Evolutionary conservation across 1,140 invertebrate species (phyloP), one percentile per base, ranked within the genome.

Genomic region (Papilio dardanus): DNA sequence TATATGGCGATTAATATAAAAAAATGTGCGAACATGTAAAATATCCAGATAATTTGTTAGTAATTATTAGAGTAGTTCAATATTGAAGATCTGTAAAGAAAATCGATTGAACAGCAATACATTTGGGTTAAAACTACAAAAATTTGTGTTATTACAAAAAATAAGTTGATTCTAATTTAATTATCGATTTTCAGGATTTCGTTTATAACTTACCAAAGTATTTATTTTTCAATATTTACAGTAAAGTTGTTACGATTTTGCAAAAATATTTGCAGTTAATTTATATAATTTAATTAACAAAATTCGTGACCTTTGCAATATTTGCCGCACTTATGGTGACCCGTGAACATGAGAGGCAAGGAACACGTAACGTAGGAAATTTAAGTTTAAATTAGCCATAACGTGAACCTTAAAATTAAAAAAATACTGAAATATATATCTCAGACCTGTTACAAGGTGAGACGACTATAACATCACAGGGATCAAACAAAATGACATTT

Each of bases 231-330:
- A n/a, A n/a, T n/a, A n/a, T n/a, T n/a, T n/a, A n/a, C n/a, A n/a
- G n/a, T n/a, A 14, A 28, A 14, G 42, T 2, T n/a, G 42, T 46
- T 24, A 19, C 3, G 2, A 58, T 62, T 62, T 14, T 14, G 14
- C 8, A 12, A 62, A 30, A 28, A 24, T 28, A 58, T 58, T 28
- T 14, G 24, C 21, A 58, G 28, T 62, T 28, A 14, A 62, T 62
- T 62, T 62, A 14, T 62, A 14, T 28, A 62, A 62, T 62, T 62
- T 62, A 62, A 62, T 62, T 28, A 62, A 62, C 24, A 24, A 62
- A 28, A 14, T 58, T 62, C 54, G 54, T 24, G 54, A 62, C 54
- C 54, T 62, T 62, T 62, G 24, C 54, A 5, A 24, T 12, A 28
- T 24, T 62, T 28, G 10, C 24, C 12, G 54, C 54, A 62, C 54